A percentile compares a stretch with the other conserved stretches of the same genome.
These are phyloP conservation scores for Tachina grossa DNA, from an alignment of 2,888 invertebrate species.

Conservation along the genomic window DNA sequence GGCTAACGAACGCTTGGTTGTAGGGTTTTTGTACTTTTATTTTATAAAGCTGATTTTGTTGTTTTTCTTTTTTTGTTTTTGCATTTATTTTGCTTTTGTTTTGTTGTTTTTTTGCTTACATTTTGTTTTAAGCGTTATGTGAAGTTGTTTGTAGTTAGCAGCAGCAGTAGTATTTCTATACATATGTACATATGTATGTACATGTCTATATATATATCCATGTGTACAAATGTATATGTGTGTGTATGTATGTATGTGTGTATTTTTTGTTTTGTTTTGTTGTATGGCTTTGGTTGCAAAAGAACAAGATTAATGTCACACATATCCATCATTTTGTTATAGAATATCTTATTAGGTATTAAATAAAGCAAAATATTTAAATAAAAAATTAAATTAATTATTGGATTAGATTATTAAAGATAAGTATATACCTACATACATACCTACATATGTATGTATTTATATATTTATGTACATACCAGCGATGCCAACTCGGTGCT, in stretches of 20 bases:
- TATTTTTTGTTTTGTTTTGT: background rate
- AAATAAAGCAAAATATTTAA: background rate
- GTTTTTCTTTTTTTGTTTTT: slow-evolving; percentile 17
- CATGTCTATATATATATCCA: background rate
- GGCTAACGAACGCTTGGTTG: slow-evolving; percentile 69
- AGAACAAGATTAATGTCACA: slow-evolving; percentile 60
- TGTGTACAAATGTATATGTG: background rate
- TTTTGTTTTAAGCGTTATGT: slow-evolving; percentile 32
- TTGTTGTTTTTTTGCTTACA: slow-evolving; percentile 34
- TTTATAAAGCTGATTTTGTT: slow-evolving; percentile 58
- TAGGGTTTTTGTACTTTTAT: slow-evolving; percentile 64
- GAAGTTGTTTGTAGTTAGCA: slow-evolving; percentile 30
- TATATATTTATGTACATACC: too few species aligned
- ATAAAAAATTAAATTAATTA: background rate
- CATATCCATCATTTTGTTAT: slow-evolving; percentile 47
- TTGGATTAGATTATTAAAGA: too few species aligned
- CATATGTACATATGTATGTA: background rate
- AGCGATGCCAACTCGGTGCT: too few species aligned
- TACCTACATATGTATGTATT: too few species aligned
- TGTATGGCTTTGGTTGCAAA: slow-evolving; percentile 52
- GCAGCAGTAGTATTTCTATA: slow-evolving; percentile 25
- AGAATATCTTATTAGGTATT: slow-evolving; percentile 6
- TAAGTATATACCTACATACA: too few species aligned
- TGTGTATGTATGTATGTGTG: background rate
- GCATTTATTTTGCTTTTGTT: slow-evolving; percentile 48